phyloP scores from a whole-genome alignment of 2,797 vertebrate species.

The Florisuga fusca region DNA sequence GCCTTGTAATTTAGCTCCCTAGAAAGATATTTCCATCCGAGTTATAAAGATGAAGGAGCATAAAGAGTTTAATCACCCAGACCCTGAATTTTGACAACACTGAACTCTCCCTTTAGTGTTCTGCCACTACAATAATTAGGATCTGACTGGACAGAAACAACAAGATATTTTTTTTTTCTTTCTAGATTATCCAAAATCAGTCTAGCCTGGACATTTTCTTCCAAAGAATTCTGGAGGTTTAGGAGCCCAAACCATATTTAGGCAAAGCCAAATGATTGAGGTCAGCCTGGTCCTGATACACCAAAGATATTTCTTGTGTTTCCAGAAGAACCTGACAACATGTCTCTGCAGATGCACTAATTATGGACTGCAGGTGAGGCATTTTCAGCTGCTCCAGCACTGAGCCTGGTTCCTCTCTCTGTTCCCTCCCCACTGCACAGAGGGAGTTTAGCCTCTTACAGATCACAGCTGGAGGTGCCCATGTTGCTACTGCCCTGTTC shows the following conservation, averaged over 20 bases:
- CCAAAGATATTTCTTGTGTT: background rate
- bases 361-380: fast-evolving
- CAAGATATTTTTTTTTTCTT: background rate
- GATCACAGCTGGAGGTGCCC: background rate
- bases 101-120: background rate
- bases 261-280: background rate
- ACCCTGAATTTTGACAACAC: background rate
- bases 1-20: background rate
- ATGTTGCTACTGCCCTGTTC: fast-evolving
- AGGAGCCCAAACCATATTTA: background rate
- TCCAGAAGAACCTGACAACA: background rate
- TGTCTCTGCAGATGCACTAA: fast-evolving
- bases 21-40: background rate
- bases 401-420: background rate
- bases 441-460: background rate
- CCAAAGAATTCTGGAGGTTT: background rate
- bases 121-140: background rate
- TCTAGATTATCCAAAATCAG: background rate
- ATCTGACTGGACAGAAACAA: background rate
- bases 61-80: background rate
- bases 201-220: background rate
- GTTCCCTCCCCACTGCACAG: fast-evolving
- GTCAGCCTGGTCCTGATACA: background rate
- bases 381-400: background rate
- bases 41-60: background rate